phyloP scores from a whole-genome alignment of 2,113 vertebrate genomes.

The Nanorana parkeri region DNA sequence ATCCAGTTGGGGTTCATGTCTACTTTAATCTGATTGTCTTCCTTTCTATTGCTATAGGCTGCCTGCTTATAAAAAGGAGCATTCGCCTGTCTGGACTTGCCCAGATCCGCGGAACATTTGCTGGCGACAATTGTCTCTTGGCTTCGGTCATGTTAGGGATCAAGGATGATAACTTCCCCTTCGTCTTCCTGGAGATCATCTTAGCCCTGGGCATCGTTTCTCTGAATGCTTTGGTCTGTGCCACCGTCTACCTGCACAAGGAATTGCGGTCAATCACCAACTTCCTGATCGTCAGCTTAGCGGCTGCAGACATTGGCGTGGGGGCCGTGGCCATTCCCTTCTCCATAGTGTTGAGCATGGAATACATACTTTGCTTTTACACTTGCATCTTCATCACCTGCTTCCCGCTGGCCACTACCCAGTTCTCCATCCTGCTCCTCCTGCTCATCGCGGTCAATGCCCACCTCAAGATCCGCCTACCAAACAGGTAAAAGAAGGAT shows the following conservation, averaged over 20 bases:
- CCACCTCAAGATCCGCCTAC: slow-evolving; percentile 69
- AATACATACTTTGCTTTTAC: slow-evolving; percentile 73
- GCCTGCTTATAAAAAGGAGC: too few species aligned
- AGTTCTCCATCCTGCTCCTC: slow-evolving; percentile 79
- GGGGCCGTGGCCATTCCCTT: slow-evolving; percentile 70
- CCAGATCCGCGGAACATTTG: background rate
- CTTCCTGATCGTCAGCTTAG: slow-evolving; percentile 73
- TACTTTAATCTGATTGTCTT: too few species aligned
- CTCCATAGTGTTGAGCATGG: slow-evolving; percentile 72
- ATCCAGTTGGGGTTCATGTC: too few species aligned
- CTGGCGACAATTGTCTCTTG: background rate
- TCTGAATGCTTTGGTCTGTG: slow-evolving; percentile 58
- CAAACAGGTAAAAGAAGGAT: slow-evolving; percentile 66
- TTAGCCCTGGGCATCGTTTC: slow-evolving; percentile 43
- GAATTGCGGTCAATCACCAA: slow-evolving; percentile 56
- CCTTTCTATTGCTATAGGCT: too few species aligned
- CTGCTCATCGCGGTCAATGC: slow-evolving; percentile 74
- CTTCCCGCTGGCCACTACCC: slow-evolving; percentile 74
- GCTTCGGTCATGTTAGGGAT: background rate
- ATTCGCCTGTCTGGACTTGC: background rate
- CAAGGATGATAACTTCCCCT: slow-evolving; percentile 52
- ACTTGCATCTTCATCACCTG: slow-evolving; percentile 76
- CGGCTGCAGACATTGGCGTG: slow-evolving; percentile 71
- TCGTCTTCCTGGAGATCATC: slow-evolving; percentile 49
- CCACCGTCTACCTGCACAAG: slow-evolving; percentile 48